phyloP scores from a whole-genome alignment of 2,888 invertebrate species.

The Aphidius colemani region DNA sequence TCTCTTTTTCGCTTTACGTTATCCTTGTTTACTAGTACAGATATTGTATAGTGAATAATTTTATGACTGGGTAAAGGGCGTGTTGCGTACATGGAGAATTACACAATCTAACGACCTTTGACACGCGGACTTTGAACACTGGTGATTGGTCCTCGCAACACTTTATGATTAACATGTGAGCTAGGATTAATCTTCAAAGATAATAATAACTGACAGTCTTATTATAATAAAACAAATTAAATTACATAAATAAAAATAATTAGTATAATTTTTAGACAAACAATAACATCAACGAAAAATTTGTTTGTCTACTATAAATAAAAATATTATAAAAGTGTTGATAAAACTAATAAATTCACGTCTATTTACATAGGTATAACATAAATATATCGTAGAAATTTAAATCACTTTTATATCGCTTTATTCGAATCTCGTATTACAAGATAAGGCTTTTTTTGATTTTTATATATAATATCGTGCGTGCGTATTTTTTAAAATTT shows the following conservation, averaged over 20 bases:
- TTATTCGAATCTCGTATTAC: slow-evolving; percentile 53
- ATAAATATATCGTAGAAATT: slow-evolving; percentile 16
- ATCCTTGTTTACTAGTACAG: no score
- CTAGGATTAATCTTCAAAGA: slow-evolving; percentile 3
- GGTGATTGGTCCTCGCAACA: slow-evolving; percentile 19
- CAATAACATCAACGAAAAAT: slow-evolving; percentile 3
- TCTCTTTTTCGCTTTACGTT: no score
- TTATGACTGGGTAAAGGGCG: no score
- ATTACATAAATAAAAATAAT: neutral
- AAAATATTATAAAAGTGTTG: neutral
- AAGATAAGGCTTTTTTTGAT: slow-evolving; percentile 48
- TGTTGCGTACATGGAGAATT: slow-evolving; percentile 30
- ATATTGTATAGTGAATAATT: no score
- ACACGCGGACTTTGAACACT: slow-evolving; percentile 27
- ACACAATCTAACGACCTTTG: slow-evolving; percentile 45
- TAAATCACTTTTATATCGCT: slow-evolving; percentile 31
- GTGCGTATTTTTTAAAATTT: slow-evolving; percentile 38
- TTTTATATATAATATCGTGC: slow-evolving; percentile 35
- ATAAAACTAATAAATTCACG: slow-evolving; percentile 2
- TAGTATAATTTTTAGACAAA: neutral
- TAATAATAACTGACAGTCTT: slow-evolving; percentile 2
- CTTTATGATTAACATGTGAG: slow-evolving; percentile 23
- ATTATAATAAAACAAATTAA: neutral
- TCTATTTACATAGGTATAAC: neutral
- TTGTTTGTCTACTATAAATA: neutral